These are phyloP conservation scores for Charina bottae DNA, from an alignment of 2,113 vertebrate species.

Conservation along the genomic window DNA sequence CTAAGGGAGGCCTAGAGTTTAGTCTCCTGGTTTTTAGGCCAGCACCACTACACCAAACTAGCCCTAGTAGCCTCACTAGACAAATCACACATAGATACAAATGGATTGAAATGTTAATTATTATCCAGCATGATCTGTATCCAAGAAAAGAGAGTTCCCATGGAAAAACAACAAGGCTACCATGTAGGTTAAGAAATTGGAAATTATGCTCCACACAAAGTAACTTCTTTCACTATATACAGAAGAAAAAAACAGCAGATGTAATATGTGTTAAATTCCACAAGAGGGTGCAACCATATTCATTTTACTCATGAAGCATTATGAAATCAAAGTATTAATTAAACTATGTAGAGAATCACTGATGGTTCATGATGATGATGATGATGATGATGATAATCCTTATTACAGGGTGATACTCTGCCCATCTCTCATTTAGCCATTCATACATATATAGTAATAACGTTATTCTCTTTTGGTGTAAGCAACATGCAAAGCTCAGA, in stretches of 20 bases:
- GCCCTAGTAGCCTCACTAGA: too few relatives aligned
- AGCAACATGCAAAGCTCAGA: too few relatives aligned
- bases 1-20: too few relatives aligned
- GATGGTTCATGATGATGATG: neutral
- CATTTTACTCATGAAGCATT: neutral
- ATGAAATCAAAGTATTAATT: neutral
- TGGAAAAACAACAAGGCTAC: neutral
- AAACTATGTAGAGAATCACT: neutral
- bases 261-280: conserved; percentile 40
- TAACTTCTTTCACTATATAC: neutral
- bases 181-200: neutral
- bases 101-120: neutral
- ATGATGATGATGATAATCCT: neutral
- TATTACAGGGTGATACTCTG: neutral
- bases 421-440: neutral
- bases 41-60: too few relatives aligned
- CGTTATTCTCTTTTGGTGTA: too few relatives aligned
- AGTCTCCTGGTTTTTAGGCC: too few relatives aligned
- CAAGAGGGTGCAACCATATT: conserved; percentile 65
- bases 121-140: neutral
- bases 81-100: too few relatives aligned
- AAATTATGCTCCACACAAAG: neutral
- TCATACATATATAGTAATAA: too few relatives aligned
- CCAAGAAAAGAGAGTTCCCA: neutral
- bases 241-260: neutral